These are phyloP conservation scores for Pipa parva DNA, from an alignment of 2,113 vertebrate species.

Conservation along the genomic window DNA sequence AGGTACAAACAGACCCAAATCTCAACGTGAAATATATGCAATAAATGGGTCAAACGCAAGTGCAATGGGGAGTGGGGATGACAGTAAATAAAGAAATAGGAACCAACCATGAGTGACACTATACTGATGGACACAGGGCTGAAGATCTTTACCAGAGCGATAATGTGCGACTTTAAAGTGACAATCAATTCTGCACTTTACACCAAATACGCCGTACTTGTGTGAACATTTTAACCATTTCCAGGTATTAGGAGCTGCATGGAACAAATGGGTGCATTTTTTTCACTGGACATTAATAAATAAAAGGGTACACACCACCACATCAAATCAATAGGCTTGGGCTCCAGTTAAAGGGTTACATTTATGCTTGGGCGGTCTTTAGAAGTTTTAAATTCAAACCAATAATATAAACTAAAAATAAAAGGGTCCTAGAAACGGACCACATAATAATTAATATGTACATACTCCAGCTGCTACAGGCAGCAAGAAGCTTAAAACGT, in stretches of 20 bases:
- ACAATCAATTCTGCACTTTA: neutral
- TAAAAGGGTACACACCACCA: neutral
- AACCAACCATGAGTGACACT: neutral
- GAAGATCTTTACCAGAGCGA: too few relatives aligned
- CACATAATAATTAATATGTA: slow-evolving; percentile 83
- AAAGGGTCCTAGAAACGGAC: slow-evolving; percentile 84
- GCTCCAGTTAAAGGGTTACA: neutral
- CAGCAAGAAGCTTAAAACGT: slow-evolving; percentile 55
- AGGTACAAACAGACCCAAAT: slow-evolving; percentile 50
- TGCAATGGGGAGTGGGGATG: neutral
- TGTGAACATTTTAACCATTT: neutral
- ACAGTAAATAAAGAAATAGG: neutral
- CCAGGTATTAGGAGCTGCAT: too few relatives aligned
- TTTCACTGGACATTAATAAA: neutral
- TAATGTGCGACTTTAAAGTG: neutral
- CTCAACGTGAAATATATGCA: slow-evolving; percentile 37
- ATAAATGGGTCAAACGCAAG: neutral
- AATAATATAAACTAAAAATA: slow-evolving; percentile 74
- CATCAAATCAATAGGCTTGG: neutral
- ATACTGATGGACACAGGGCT: neutral
- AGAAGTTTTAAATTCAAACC: slow-evolving; percentile 62
- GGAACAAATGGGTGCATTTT: neutral
- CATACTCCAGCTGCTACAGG: slow-evolving; percentile 69
- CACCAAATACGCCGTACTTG: too few relatives aligned
- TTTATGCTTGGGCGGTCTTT: slow-evolving; percentile 4